These are phyloP conservation scores for Meleagris gallopavo DNA, from an alignment of 2,113 vertebrate genomes.

Conservation along the genomic window DNA sequence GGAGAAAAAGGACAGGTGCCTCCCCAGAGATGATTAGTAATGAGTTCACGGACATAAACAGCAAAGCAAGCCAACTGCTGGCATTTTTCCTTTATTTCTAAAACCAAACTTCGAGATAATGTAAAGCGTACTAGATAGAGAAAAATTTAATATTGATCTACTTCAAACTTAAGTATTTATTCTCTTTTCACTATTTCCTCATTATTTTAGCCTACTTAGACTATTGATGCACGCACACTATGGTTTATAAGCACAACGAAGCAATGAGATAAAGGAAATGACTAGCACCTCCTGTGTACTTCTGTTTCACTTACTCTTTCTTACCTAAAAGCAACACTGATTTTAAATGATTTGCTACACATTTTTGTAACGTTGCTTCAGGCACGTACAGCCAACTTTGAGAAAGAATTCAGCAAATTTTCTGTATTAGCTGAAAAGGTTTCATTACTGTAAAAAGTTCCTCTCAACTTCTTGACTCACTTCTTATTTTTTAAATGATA, in stretches of 20 bases:
- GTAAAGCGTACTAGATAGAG: neutral
- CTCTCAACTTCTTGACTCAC: neutral
- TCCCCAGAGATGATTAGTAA: slow-evolving; percentile 6
- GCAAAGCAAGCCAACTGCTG: slow-evolving; percentile 9
- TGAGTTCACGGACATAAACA: slow-evolving; percentile 37
- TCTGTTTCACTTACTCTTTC: neutral
- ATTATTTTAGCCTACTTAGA: neutral
- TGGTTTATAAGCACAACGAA: neutral
- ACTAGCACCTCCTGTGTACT: neutral
- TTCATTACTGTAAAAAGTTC: neutral
- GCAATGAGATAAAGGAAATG: neutral
- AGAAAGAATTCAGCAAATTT: neutral
- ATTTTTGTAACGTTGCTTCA: neutral
- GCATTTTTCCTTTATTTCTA: neutral
- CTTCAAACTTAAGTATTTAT: slow-evolving; percentile 36
- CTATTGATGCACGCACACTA: neutral
- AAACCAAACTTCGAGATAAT: neutral
- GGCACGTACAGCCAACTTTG: neutral
- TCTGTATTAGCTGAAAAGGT: neutral
- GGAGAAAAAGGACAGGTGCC: slow-evolving; percentile 35
- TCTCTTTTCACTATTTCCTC: neutral
- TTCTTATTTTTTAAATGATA: neutral
- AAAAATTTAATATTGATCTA: neutral
- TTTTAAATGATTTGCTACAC: neutral
- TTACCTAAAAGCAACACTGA: neutral